Evolutionary conservation across 2,797 vertebrate species (phyloP).

Genomic region (Scleropages formosus): DNA sequence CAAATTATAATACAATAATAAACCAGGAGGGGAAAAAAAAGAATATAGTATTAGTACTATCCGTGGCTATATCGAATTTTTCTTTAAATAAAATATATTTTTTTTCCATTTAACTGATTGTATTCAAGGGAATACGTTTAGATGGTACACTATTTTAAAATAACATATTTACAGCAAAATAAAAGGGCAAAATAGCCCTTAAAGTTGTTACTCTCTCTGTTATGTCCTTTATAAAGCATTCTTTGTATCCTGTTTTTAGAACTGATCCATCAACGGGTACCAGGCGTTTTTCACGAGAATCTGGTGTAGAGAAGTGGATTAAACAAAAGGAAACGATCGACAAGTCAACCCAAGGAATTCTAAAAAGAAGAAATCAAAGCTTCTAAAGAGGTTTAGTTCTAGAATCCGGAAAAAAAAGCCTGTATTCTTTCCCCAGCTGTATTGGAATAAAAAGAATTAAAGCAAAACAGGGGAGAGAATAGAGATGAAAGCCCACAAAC

Average conservation of each 20-base stretch:
- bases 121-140: too few relatives aligned
- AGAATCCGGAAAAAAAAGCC: conserved; percentile 70
- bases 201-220: conserved; percentile 24
- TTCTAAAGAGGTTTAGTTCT: conserved; percentile 66
- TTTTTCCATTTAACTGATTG: too few relatives aligned
- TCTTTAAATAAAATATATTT: too few relatives aligned
- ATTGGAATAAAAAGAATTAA: conserved; percentile 70
- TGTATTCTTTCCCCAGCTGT: conserved; percentile 72
- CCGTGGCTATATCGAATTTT: too few relatives aligned
- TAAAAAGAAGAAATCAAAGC: conserved; percentile 69
- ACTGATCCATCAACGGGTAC: conserved; percentile 72
- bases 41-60: too few relatives aligned
- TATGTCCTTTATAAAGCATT: conserved; percentile 55
- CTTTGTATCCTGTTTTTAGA: conserved; percentile 55
- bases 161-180: background rate
- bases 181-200: too few relatives aligned
- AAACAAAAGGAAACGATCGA: conserved; percentile 75
- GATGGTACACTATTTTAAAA: background rate
- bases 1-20: too few relatives aligned
- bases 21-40: too few relatives aligned
- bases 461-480: conserved; percentile 77
- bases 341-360: conserved; percentile 67
- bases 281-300: conserved; percentile 62
- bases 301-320: conserved; percentile 66
- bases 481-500: conserved; percentile 53